These are phyloP conservation scores for Kryphioiulus occultus DNA, from an alignment of 2,888 invertebrate genomes.

Conservation along the genomic window DNA sequence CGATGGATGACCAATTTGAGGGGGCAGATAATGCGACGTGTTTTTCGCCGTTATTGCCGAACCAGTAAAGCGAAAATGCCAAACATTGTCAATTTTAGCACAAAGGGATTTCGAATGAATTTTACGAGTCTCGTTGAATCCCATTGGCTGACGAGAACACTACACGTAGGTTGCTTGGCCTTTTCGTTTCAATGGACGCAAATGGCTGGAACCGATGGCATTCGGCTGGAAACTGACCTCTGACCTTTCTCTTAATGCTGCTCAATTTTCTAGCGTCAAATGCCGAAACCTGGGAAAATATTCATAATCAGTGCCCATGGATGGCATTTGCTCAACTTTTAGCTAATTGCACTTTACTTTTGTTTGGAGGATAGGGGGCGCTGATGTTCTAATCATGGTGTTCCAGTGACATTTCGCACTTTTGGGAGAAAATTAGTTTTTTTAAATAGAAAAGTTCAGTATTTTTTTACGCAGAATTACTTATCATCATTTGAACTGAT, in stretches of 20 bases:
- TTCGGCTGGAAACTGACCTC: neutral
- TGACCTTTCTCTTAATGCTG: neutral
- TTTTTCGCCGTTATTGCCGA: neutral
- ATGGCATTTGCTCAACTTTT: conserved; percentile 25
- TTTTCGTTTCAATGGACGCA: neutral
- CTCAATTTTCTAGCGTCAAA: neutral
- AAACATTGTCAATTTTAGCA: conserved; percentile 36
- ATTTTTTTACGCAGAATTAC: too few species aligned
- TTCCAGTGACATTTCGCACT: neutral
- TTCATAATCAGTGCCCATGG: conserved; percentile 24
- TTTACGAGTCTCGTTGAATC: neutral
- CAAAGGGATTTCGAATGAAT: conserved; percentile 35
- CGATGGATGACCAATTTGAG: conserved; percentile 21
- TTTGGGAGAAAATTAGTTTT: too few species aligned
- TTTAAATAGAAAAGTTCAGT: too few species aligned
- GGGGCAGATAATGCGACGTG: neutral
- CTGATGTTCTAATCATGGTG: neutral
- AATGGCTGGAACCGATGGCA: conserved; percentile 32
- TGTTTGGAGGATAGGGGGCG: neutral
- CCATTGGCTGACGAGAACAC: neutral
- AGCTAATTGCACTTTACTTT: neutral
- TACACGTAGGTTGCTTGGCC: too few species aligned
- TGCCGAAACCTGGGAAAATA: neutral
- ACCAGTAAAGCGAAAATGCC: conserved; percentile 39
- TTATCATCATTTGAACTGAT: too few species aligned